Conservation (phyloP, 2,797 vertebrate species). For the Mycteria americana region DNA sequence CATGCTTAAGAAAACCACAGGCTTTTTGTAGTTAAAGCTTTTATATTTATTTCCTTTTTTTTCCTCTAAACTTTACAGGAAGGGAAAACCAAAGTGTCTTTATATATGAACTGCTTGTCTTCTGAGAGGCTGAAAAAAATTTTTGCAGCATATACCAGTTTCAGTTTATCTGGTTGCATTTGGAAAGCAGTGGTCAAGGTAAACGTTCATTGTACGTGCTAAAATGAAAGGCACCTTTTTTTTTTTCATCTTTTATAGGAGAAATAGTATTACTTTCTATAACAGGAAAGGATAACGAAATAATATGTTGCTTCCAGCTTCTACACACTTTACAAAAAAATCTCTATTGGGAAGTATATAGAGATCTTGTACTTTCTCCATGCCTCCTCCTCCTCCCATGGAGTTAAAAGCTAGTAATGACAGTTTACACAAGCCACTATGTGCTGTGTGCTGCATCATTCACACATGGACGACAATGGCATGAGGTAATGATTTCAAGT, state of each 20-base stretch:
- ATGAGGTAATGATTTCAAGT: not conserved
- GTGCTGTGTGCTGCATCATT: not conserved
- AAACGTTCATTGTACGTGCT: not conserved
- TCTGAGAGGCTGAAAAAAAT: not conserved
- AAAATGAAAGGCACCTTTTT: not conserved
- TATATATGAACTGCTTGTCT: not conserved
- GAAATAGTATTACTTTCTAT: not conserved
- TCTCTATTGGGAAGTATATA: not conserved
- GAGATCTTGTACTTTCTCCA: not conserved
- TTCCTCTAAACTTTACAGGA: not conserved
- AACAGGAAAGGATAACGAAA: not conserved
- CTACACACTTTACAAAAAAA: not conserved
- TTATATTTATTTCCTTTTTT: not conserved
- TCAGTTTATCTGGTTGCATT: not conserved
- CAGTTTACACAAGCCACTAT: not conserved
- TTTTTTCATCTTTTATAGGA: not conserved
- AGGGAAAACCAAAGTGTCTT: not conserved
- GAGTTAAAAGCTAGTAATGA: not conserved
- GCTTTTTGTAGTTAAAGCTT: not conserved
- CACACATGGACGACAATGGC: not conserved
- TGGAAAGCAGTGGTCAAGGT: slow-evolving; percentile 1
- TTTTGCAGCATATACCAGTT: not conserved
- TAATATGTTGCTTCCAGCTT: not conserved
- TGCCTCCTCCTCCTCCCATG: not conserved
- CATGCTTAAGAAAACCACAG: not conserved